A percentile compares a stretch with the other conserved stretches of the same genome.
phyloP scores from a whole-genome alignment of 92 coral and sea anemone genomes.

The Palythoa grandiflora region DNA sequence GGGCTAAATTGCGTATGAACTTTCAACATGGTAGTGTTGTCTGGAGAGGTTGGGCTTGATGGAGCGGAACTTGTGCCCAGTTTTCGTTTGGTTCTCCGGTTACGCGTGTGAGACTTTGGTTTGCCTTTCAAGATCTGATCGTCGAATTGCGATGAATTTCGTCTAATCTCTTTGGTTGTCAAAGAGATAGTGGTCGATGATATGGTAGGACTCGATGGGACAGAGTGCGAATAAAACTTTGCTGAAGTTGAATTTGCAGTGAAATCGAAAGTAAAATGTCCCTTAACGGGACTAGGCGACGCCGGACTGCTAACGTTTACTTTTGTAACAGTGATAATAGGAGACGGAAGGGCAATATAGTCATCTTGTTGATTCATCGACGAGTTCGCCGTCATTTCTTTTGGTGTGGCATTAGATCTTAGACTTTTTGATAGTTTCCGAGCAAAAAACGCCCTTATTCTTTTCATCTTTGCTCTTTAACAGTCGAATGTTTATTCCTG shows the following conservation, averaged over 20 bases:
- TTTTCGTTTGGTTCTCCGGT: not conserved
- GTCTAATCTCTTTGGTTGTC: not conserved
- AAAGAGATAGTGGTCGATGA: not conserved
- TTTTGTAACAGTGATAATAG: not conserved
- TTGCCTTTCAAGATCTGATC: not conserved
- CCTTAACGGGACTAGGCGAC: not conserved
- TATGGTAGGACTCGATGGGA: not conserved
- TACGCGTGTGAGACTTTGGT: not conserved
- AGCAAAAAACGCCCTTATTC: not conserved
- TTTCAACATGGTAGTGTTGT: not conserved
- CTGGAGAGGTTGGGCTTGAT: not conserved
- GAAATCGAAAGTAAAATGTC: not conserved
- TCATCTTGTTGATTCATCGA: not conserved
- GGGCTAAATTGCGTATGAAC: no score
- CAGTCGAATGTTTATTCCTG: not conserved
- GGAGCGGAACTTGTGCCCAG: not conserved
- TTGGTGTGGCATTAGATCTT: not conserved
- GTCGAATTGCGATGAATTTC: not conserved
- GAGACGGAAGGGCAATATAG: not conserved
- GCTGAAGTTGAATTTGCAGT: not conserved
- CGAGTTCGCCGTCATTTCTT: not conserved
- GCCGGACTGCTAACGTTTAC: not conserved
- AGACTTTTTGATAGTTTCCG: not conserved
- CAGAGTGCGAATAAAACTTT: not conserved
- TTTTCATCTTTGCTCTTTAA: not conserved